These are phyloP conservation scores for Coenonympha arcania DNA, from an alignment of 2,888 invertebrate genomes.

Conservation along the genomic window DNA sequence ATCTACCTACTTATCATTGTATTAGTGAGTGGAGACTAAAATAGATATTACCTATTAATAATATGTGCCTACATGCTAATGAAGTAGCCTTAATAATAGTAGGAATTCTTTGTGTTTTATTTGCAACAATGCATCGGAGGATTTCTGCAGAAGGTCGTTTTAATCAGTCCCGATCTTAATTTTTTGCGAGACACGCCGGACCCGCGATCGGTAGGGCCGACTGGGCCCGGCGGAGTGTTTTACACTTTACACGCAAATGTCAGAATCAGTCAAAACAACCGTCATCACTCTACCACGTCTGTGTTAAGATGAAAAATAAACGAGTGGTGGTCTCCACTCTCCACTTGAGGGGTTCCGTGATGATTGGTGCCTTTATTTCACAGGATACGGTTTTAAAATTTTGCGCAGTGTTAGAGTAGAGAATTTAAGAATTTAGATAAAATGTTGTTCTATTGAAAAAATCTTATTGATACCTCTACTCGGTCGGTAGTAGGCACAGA, in stretches of 20 bases:
- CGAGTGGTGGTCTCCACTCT: slow-evolving; percentile 22
- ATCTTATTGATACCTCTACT: no score
- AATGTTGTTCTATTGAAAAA: no score
- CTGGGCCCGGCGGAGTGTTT: slow-evolving; percentile 23
- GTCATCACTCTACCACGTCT: slow-evolving; percentile 57
- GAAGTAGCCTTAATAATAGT: background rate
- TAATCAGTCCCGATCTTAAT: slow-evolving; percentile 15
- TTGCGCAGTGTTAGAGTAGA: no score
- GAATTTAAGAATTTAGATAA: no score
- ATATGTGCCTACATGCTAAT: background rate
- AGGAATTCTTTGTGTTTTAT: slow-evolving; percentile 12
- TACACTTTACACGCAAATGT: slow-evolving; percentile 58
- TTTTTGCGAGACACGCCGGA: slow-evolving; percentile 20
- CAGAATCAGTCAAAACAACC: slow-evolving; percentile 68
- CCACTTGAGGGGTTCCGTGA: background rate
- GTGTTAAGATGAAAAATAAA: slow-evolving; percentile 34
- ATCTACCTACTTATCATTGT: background rate
- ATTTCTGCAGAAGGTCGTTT: slow-evolving; percentile 9
- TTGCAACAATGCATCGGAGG: slow-evolving; percentile 9
- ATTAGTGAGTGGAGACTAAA: no score
- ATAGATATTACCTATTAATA: no score
- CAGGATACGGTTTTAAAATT: no score
- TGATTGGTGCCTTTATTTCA: background rate
- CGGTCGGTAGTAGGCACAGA: no score
- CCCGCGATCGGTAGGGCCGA: slow-evolving; percentile 13